Conservation (phyloP, 2,888 invertebrate genomes). For the Apamea crenata region DNA sequence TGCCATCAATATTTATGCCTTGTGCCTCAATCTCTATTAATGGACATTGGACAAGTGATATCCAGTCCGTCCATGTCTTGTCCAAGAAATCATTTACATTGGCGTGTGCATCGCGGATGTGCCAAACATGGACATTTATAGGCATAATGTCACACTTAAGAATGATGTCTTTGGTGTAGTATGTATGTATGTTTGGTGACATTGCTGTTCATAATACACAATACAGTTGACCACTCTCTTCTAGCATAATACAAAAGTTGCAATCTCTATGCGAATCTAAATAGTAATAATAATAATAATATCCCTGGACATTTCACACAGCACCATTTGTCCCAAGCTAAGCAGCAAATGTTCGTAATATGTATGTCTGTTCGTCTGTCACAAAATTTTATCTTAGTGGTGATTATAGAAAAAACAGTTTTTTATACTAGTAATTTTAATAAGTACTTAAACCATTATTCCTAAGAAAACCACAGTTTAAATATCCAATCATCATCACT, state of each 20-base stretch:
- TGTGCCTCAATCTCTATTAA: conserved; percentile 44
- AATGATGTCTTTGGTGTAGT: background rate
- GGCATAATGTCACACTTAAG: conserved; percentile 27
- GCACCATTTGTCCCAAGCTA: too few relatives aligned
- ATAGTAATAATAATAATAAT: too few relatives aligned
- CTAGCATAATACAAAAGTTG: background rate
- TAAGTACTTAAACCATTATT: background rate
- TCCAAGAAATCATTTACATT: conserved; percentile 65
- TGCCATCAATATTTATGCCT: conserved; percentile 57
- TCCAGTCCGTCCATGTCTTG: conserved; percentile 43
- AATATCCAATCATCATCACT: background rate
- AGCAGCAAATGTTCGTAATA: background rate
- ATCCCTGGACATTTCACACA: too few relatives aligned
- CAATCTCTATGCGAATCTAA: background rate
- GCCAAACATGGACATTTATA: conserved; percentile 39
- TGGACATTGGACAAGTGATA: conserved; percentile 35
- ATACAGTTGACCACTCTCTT: background rate
- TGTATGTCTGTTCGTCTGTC: background rate
- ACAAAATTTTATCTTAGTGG: background rate
- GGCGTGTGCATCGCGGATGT: conserved; percentile 48
- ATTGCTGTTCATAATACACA: background rate
- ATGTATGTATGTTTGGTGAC: too few relatives aligned
- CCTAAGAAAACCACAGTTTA: background rate
- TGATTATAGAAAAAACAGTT: background rate
- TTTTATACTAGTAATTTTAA: background rate